A percentile compares a stretch with the other conserved stretches of the same genome.
Evolutionary conservation across 2,113 vertebrate species (phyloP).

Genomic region (Picathartes gymnocephalus): DNA sequence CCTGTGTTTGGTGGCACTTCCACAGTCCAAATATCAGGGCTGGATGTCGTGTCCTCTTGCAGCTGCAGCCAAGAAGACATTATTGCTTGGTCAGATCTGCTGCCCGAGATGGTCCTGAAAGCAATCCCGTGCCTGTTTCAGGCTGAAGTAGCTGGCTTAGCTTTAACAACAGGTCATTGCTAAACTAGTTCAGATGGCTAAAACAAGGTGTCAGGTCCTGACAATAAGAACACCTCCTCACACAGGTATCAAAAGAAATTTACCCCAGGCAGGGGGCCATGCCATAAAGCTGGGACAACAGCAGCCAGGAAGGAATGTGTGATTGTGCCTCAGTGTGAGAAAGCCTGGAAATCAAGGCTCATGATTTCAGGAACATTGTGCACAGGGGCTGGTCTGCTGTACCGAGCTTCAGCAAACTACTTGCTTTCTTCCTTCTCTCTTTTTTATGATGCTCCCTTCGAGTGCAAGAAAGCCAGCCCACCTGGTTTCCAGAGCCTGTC

Average conservation of each 20-base stretch:
- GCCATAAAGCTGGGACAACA: not conserved
- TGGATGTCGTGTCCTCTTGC: not conserved
- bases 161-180: not conserved
- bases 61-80: not conserved
- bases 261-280: not conserved
- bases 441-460: not conserved
- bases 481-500: not conserved
- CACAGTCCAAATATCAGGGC: not conserved
- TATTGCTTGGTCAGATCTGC: not conserved
- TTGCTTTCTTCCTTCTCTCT: not conserved
- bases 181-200: not conserved
- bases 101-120: not conserved
- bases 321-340: not conserved
- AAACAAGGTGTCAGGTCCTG: not conserved
- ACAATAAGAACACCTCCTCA: not conserved
- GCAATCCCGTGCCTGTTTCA: not conserved
- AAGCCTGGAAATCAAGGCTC: not conserved
- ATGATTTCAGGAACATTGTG: not conserved
- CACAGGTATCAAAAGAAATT: not conserved
- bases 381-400: not conserved
- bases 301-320: not conserved
- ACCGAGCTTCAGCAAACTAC: not conserved
- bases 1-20: not conserved
- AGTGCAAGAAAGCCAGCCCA: not conserved
- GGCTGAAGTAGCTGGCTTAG: not conserved